Evolutionary conservation across 23 tunicate species (phyloP).

Genomic region (Ascidia mentula): DNA sequence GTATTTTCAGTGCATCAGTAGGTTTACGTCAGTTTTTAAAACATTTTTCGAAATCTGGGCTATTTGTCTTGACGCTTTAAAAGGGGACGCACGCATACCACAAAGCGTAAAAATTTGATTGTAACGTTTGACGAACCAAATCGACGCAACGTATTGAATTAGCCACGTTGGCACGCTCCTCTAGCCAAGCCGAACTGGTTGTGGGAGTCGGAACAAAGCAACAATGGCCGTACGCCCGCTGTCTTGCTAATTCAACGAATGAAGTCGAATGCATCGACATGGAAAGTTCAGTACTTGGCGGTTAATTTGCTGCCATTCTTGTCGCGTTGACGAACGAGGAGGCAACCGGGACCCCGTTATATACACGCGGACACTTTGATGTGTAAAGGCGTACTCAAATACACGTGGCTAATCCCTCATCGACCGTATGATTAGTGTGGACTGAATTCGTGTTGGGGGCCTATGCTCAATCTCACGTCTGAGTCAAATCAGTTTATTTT

Average conservation of each 20-base stretch:
- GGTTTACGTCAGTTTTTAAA: too few relatives aligned
- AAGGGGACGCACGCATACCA: too few relatives aligned
- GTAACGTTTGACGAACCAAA: too few relatives aligned
- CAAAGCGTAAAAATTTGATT: too few relatives aligned
- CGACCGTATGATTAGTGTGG: too few relatives aligned
- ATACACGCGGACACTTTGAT: not conserved
- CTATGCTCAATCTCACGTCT: not conserved
- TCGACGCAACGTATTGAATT: too few relatives aligned
- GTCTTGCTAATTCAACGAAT: not conserved
- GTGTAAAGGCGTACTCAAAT: not conserved
- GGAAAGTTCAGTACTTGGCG: not conserved
- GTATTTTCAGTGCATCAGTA: too few relatives aligned
- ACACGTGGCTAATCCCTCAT: not conserved
- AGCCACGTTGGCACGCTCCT: too few relatives aligned
- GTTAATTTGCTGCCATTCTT: not conserved
- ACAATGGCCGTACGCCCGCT: not conserved
- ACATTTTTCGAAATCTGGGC: too few relatives aligned
- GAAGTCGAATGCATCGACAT: constrained; percentile 2
- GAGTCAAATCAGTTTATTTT: not conserved
- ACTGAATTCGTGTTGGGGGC: not conserved
- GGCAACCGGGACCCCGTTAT: not conserved
- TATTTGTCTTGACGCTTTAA: too few relatives aligned
- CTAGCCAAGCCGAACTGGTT: too few relatives aligned
- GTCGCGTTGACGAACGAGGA: not conserved
- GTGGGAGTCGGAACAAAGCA: not conserved